Conservation (phyloP, 2,113 vertebrate genomes). For the Corythaixoides concolor region DNA sequence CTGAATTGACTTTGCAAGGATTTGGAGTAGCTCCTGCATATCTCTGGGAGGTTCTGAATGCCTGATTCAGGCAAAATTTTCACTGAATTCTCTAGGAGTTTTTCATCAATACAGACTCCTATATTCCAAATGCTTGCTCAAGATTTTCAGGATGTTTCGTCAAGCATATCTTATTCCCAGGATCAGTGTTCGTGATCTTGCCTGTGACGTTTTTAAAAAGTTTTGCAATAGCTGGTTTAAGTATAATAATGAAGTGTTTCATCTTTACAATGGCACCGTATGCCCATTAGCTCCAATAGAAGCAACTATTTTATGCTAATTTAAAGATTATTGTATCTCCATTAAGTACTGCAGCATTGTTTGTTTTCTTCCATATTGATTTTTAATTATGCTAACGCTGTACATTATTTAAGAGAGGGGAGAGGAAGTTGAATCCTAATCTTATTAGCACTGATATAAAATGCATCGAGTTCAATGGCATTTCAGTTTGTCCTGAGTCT, state of each 20-base stretch:
- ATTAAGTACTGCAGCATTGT: not conserved
- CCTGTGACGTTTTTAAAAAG: not conserved
- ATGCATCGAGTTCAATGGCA: not conserved
- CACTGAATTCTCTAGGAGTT: not conserved
- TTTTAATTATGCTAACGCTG: not conserved
- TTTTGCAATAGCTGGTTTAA: not conserved
- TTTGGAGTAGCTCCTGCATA: not conserved
- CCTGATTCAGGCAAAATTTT: not conserved
- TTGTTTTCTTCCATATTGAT: slow-evolving; percentile 13
- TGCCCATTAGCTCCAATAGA: not conserved
- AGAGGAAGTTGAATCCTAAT: slow-evolving; percentile 38
- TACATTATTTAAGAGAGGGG: not conserved
- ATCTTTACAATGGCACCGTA: not conserved
- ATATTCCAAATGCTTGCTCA: not conserved
- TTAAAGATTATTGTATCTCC: not conserved
- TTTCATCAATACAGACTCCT: not conserved
- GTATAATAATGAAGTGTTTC: not conserved
- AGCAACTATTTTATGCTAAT: not conserved
- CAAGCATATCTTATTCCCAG: not conserved
- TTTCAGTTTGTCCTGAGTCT: not conserved
- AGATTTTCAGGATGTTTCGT: not conserved
- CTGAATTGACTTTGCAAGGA: not conserved
- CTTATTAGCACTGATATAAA: slow-evolving; percentile 9
- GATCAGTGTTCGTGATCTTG: not conserved
- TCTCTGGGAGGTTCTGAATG: not conserved